phyloP scores from a whole-genome alignment of 1,140 invertebrate species.

The Drosophila ambigua region DNA sequence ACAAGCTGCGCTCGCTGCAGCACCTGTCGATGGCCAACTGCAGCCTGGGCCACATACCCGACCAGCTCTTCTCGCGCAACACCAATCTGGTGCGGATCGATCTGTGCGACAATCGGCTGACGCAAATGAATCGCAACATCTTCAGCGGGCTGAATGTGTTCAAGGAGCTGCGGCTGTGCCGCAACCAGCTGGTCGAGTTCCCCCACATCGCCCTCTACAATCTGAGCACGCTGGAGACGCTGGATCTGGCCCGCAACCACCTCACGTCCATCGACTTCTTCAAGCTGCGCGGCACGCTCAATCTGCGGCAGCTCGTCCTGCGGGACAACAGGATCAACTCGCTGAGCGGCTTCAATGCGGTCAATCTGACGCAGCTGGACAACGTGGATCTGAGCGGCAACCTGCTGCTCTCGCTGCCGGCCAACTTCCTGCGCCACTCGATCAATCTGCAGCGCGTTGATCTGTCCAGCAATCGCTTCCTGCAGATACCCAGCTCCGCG shows the following conservation, averaged over 20 bases:
- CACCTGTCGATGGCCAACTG: conserved; percentile 89
- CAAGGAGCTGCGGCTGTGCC: conserved; percentile 89
- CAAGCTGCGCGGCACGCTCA: conserved; percentile 89
- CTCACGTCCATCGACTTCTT: conserved; percentile 90
- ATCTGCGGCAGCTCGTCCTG: conserved; percentile 89
- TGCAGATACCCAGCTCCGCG: conserved; percentile 91
- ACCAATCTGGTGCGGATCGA: conserved; percentile 90
- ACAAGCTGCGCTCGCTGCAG: conserved; percentile 90
- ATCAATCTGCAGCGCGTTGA: conserved; percentile 89
- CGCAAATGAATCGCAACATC: conserved; percentile 87
- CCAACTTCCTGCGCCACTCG: conserved; percentile 91
- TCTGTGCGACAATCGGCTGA: conserved; percentile 88
- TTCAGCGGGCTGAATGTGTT: conserved; percentile 89
- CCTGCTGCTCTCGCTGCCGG: conserved; percentile 89
- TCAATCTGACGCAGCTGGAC: conserved; percentile 89
- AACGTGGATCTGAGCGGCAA: conserved; percentile 91
- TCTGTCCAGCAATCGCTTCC: conserved; percentile 91
- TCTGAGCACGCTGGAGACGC: conserved; percentile 88
- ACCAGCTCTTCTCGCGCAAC: conserved; percentile 89
- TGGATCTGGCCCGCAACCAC: conserved; percentile 90
- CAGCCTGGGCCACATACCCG: conserved; percentile 87
- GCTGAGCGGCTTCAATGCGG: conserved; percentile 90
- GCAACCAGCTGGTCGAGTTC: conserved; percentile 89
- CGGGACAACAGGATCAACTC: conserved; percentile 90
- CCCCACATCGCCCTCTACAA: conserved; percentile 91